Base-by-base conservation (phyloP, 2,113 vertebrate genomes). In the Parus major region DNA sequence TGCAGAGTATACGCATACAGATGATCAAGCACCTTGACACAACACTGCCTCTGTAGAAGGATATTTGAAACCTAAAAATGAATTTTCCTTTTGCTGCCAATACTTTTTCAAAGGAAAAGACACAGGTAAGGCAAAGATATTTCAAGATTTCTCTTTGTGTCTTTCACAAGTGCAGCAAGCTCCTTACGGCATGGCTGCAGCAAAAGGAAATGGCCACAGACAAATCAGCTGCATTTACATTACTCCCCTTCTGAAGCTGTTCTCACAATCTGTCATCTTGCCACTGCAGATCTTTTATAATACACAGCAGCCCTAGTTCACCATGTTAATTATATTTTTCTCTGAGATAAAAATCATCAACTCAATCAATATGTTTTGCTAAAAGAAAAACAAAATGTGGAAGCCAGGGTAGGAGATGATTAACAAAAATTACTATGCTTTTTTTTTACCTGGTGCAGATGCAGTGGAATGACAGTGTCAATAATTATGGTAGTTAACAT, bases 131-230 rank as follows among this genome's bases (percentile, higher is more conserved):
- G 56, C 15, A 42, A 31, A 92, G 90, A n/a, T 50, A 65, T n/a
- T 77, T 56, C 60, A 84, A 22, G 12, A 66, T 81, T 78, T 27
- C 52, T 83, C 5, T 59, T 25, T 78, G 25, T 66, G 33, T 28
- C 36, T 29, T 73, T 57, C 39, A 23, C 22, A 86, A 75, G 35
- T 47, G 36, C 64, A 85, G 47, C 36, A 20, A 81, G 50, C 12
- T 64, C 47, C 44, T 59, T 20, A 57, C 0, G 0, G 36, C 0
- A 0, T 11, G 42, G 75, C 59, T 50, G 46, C 68, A 76, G 77
- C 49, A 57, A 46, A 79, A 89, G 36, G 36, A 84, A 88, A 64
- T 7, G 27, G 44, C 35, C 35, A 73, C 2, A 31, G 24, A 83
- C 22, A 84, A 71, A 41, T 15, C 80, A 78, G 35, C 22, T 86